Evolutionary conservation across 2,113 vertebrate species (phyloP), one percentile per base, ranked within the genome.

Genomic region (Tauraco erythrolophus): DNA sequence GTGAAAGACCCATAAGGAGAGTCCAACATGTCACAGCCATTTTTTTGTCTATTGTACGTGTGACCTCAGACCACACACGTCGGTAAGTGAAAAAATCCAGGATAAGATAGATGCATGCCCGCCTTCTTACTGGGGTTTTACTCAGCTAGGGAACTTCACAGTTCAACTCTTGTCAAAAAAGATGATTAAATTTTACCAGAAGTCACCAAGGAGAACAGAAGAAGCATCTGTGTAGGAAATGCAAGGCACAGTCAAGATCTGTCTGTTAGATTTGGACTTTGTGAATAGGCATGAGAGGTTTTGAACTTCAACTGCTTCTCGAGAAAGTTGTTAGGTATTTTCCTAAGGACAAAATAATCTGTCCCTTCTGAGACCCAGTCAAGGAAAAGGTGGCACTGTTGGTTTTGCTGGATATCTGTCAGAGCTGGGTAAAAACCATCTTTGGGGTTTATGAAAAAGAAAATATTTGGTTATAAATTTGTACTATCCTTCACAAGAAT

Each of bases 1-100:
- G 24, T 17, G 31, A 68, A 50, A 53, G 17, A 46, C 15, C 2
- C 0, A 0, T 28, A 37, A 81, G 48, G 35, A 39, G 31, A 9
- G 10, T n/a, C 54, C 35, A 27, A 30, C 0, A 0, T 10, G 6
- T 24, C 30, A 35, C 12, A 66, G 43, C 4, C 4, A 3, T 60
- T 92, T 65, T 39, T 39, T 30, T 56, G 19, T 48, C 30, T 56
- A 11, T 27, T 64, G 43, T 23, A 80, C 0, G 0, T 25, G 16
- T 46, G 72, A 45, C 16, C 11, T 58, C 43, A 43, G 64, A 39
- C 19, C 19, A n/a, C 9, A 3, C 1, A 6, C 2, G 3, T 22
- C 1, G 4, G 9, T 31, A 56, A 41, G 18, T 41, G 56, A 53
- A 70, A 84, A 30, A 31, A 16, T 10, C 25, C 60, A 58, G 71